Conservation (phyloP, 2,888 invertebrate genomes). For the Drosophila acutilabella region DNA sequence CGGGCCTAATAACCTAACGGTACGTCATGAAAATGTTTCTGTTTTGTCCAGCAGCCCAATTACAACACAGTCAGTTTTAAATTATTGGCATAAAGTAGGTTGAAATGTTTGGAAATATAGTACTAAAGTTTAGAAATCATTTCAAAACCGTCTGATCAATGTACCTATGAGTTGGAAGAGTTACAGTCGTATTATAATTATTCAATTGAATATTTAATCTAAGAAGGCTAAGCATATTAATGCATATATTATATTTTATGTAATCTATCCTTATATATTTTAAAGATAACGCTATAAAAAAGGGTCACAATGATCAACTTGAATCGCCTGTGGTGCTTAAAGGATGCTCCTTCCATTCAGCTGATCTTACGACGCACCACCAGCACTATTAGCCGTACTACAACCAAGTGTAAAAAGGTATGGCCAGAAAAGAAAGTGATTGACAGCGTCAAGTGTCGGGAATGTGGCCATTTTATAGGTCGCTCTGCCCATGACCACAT, state of each 20-base stretch:
- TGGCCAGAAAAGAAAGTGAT: not conserved
- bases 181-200: no score
- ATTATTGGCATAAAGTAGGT: no score
- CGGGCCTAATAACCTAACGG: not conserved
- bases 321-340: not conserved
- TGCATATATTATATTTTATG: not conserved
- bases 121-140: no score
- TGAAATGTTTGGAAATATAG: no score
- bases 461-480: conserved; percentile 41
- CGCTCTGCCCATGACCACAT: conserved; percentile 21
- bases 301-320: not conserved
- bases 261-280: no score
- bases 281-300: no score
- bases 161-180: no score
- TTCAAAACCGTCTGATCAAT: no score
- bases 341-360: not conserved
- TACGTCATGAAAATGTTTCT: not conserved
- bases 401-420: conserved; percentile 19
- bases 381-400: conserved; percentile 22
- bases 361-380: conserved; percentile 3
- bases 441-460: conserved; percentile 11
- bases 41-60: not conserved
- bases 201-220: no score
- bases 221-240: not conserved
- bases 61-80: not conserved